Conservation (phyloP, 2,113 vertebrate genomes). For the Zosterops pallidus region DNA sequence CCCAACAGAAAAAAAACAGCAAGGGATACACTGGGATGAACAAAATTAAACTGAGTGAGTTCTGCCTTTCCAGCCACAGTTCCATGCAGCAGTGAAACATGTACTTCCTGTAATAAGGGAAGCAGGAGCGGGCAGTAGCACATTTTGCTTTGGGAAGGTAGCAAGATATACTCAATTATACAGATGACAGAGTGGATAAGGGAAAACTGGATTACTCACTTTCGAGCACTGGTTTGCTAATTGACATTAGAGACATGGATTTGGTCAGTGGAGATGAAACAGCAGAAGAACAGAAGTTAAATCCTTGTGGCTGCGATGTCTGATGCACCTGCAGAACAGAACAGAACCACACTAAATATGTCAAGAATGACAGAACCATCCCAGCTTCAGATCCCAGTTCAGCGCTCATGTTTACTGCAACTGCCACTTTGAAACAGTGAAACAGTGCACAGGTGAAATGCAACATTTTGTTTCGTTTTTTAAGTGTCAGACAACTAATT, state of each 20-base stretch:
- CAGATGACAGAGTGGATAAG: background rate
- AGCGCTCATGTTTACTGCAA: background rate
- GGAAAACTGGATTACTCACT: conserved; percentile 77
- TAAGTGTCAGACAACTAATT: background rate
- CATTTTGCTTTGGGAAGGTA: background rate
- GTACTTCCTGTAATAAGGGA: background rate
- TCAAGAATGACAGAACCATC: background rate
- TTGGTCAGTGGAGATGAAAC: conserved; percentile 86
- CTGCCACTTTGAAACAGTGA: background rate
- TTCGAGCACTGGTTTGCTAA: conserved; percentile 87
- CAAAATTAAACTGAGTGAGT: background rate
- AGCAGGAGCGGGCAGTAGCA: background rate
- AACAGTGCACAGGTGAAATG: background rate
- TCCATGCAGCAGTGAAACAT: background rate
- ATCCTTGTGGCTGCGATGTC: conserved; percentile 61
- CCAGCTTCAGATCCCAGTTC: background rate
- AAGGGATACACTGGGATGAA: background rate
- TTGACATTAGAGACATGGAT: conserved; percentile 91
- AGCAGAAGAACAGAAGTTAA: conserved; percentile 77
- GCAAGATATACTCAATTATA: background rate
- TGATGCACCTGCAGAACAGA: conserved; percentile 62
- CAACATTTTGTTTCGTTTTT: background rate
- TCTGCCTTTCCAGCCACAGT: background rate
- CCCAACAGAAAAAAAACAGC: background rate
- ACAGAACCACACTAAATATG: background rate